Conservation (phyloP, 2,888 invertebrate species). For the Drosophila leonis region DNA sequence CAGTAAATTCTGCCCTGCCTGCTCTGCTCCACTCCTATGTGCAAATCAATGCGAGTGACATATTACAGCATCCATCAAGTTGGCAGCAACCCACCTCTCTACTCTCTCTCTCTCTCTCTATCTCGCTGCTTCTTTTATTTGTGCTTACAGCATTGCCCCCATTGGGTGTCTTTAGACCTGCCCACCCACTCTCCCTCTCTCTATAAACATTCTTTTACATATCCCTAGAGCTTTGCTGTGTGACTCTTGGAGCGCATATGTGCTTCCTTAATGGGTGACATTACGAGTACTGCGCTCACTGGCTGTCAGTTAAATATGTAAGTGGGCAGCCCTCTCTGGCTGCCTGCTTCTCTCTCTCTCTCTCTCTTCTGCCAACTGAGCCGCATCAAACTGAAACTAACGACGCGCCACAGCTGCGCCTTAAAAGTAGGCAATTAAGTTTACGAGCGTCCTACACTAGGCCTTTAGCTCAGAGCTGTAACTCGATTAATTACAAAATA, state of each 20-base stretch:
- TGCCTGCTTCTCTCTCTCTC: neutral
- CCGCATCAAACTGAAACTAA: slow-evolving; percentile 59
- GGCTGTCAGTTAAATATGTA: slow-evolving; percentile 21
- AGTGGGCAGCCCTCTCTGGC: slow-evolving; percentile 1
- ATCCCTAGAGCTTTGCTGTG: slow-evolving; percentile 61
- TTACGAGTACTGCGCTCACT: slow-evolving; percentile 48
- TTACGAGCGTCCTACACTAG: slow-evolving; percentile 66
- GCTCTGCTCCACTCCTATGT: slow-evolving; percentile 18
- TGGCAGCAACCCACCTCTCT: slow-evolving; percentile 40
- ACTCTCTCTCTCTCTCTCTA: neutral
- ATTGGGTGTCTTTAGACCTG: neutral
- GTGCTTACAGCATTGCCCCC: slow-evolving; percentile 29
- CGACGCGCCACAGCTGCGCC: slow-evolving; percentile 63
- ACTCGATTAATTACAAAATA: slow-evolving; percentile 68
- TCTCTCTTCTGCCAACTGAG: slow-evolving; percentile 21
- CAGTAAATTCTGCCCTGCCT: slow-evolving; percentile 9
- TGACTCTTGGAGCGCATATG: slow-evolving; percentile 47
- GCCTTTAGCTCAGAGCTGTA: slow-evolving; percentile 25
- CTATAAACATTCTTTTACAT: slow-evolving; percentile 68
- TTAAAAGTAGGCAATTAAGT: slow-evolving; percentile 71
- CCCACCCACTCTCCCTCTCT: neutral
- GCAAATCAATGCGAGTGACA: slow-evolving; percentile 80
- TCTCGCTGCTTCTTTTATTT: slow-evolving; percentile 38
- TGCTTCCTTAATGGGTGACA: slow-evolving; percentile 72
- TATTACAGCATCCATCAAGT: slow-evolving; percentile 78